These are phyloP conservation scores for Collichthys lucidus DNA, from an alignment of 2,113 vertebrate genomes.

Conservation along the genomic window DNA sequence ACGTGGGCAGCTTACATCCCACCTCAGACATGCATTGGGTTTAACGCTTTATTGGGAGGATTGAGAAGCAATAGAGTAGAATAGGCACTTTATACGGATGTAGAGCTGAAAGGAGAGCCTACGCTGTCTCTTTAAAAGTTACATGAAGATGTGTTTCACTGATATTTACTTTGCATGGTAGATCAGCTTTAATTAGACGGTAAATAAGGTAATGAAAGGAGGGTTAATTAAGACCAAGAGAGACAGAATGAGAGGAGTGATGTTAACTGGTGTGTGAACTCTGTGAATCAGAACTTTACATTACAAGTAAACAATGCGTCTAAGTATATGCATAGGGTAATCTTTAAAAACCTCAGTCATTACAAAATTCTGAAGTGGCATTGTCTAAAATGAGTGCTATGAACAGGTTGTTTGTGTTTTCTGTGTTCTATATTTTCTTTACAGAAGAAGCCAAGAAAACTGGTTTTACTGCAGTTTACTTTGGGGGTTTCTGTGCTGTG, in stretches of 20 bases:
- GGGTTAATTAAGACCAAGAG: constrained; percentile 35
- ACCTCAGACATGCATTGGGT: constrained; percentile 60
- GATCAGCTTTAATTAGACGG: constrained; percentile 61
- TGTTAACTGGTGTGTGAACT: constrained; percentile 10
- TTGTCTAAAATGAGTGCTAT: background rate
- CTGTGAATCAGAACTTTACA: background rate
- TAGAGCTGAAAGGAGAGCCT: constrained; percentile 43
- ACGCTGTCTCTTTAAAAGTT: constrained; percentile 48
- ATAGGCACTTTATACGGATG: constrained; percentile 51
- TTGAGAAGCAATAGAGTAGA: constrained; percentile 48
- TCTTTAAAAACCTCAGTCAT: background rate
- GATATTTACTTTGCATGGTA: constrained; percentile 65
- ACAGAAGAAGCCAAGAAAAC: background rate
- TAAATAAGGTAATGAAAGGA: constrained; percentile 43
- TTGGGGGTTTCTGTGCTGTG: constrained; percentile 12
- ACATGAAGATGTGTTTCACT: constrained; percentile 45
- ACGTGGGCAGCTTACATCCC: constrained; percentile 68
- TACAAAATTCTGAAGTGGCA: background rate
- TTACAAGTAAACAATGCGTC: constrained; percentile 4
- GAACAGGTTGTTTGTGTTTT: background rate
- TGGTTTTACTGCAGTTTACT: background rate
- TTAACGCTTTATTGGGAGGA: constrained; percentile 61
- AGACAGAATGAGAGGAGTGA: constrained; percentile 25
- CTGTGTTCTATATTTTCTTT: background rate
- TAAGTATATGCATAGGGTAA: background rate